Evolutionary conservation across 1,140 invertebrate species (phyloP).

Genomic region (Phthorimaea operculella): DNA sequence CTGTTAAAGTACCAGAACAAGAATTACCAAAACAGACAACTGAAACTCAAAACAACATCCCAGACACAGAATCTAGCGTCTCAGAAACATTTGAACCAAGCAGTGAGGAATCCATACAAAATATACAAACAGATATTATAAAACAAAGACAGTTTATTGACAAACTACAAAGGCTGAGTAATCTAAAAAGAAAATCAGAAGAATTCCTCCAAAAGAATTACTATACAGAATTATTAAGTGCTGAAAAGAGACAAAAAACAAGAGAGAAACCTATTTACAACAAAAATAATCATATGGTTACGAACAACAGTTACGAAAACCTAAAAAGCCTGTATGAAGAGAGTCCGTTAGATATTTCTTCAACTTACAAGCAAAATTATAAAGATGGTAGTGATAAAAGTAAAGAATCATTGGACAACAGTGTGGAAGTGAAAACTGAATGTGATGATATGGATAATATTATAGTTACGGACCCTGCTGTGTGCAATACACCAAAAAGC

Average conservation of each 20-base stretch:
- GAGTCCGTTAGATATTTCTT: conserved; percentile 47
- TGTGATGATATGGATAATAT: conserved; percentile 58
- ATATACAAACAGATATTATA: conserved; percentile 40
- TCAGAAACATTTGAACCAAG: conserved; percentile 38
- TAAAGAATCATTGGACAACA: conserved; percentile 31
- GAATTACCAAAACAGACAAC: conserved; percentile 40
- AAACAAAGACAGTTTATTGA: conserved; percentile 59
- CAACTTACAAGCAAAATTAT: conserved; percentile 38
- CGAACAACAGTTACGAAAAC: conserved; percentile 43
- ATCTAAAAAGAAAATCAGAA: conserved; percentile 63
- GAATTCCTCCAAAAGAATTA: conserved; percentile 59
- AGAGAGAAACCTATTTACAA: conserved; percentile 49
- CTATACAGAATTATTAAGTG: conserved; percentile 40
- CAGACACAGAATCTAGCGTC: conserved; percentile 40
- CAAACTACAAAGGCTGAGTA: conserved; percentile 56
- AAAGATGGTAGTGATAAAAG: conserved; percentile 37
- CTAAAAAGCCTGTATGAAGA: conserved; percentile 56
- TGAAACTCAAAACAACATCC: conserved; percentile 35
- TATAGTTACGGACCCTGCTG: conserved; percentile 54
- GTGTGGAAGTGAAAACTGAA: conserved; percentile 54
- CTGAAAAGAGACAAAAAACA: conserved; percentile 56
- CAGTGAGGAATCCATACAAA: conserved; percentile 40
- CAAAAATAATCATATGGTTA: conserved; percentile 41
- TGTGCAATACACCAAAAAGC: conserved; percentile 48
- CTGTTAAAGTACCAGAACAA: conserved; percentile 36